Percentiles rank a stretch among this genome's conserved stretches.
Evolutionary conservation across 2,888 invertebrate genomes (phyloP).

Genomic region (Ichneumoninae sp.): DNA sequence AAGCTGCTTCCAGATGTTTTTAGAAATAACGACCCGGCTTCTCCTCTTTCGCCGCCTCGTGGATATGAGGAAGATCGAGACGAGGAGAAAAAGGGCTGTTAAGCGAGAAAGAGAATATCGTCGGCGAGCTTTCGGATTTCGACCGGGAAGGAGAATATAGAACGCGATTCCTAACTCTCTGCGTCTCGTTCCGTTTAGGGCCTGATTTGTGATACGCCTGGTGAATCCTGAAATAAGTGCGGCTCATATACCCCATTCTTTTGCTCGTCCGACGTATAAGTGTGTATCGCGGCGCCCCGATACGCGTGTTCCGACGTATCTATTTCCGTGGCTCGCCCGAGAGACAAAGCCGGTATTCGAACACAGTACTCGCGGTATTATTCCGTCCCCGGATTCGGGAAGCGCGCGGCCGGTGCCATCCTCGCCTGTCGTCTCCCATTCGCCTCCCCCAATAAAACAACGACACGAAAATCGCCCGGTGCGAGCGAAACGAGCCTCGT

Average conservation of each 20-base stretch:
- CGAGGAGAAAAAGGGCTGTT: conserved; percentile 37
- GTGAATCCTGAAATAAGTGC: conserved; percentile 67
- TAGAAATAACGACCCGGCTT: conserved; percentile 71
- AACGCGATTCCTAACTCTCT: conserved; percentile 21
- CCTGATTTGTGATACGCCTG: conserved; percentile 68
- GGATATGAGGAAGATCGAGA: not conserved
- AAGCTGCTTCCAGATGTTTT: conserved; percentile 75
- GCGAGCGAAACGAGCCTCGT: conserved; percentile 55
- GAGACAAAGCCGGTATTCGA: conserved; percentile 64
- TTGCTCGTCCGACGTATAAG: conserved; percentile 30
- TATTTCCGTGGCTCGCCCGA: conserved; percentile 63
- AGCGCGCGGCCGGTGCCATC: conserved; percentile 60
- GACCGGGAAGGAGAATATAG: conserved; percentile 45
- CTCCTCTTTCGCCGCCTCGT: conserved; percentile 28
- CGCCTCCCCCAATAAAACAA: conserved; percentile 53
- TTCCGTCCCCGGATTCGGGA: conserved; percentile 40
- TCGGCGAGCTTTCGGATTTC: conserved; percentile 14
- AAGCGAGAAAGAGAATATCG: conserved; percentile 35
- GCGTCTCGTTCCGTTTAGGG: conserved; percentile 60
- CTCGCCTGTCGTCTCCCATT: conserved; percentile 47
- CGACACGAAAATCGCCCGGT: conserved; percentile 54
- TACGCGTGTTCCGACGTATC: conserved; percentile 57
- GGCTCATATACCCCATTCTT: conserved; percentile 53
- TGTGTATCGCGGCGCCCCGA: conserved; percentile 44
- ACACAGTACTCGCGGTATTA: conserved; percentile 53